Percentiles rank a stretch among this genome's conserved stretches.
Evolutionary conservation across 2,113 vertebrate genomes (phyloP).

Genomic region (Protobothrops flavoviridis): DNA sequence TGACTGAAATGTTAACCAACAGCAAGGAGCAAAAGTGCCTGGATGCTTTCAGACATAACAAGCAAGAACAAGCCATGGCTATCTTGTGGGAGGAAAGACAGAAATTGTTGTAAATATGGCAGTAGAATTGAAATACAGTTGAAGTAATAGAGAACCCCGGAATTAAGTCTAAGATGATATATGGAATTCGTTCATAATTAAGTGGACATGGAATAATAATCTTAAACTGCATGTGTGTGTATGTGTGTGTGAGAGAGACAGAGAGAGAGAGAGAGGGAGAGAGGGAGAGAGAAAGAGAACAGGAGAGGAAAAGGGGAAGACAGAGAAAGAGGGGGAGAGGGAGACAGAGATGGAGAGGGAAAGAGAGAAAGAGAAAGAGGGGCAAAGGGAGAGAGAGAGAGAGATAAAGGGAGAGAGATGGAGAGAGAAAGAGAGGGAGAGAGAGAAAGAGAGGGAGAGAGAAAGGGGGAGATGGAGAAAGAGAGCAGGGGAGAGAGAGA

Average conservation of each 20-base stretch:
- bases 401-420: too few species aligned
- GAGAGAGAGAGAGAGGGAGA: not conserved
- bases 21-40: slow-evolving; percentile 51
- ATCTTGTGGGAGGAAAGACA: slow-evolving; percentile 17
- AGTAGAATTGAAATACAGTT: slow-evolving; percentile 26
- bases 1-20: slow-evolving; percentile 53
- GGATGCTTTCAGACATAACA: slow-evolving; percentile 32
- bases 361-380: rapidly evolving
- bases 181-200: not conserved
- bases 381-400: too few species aligned
- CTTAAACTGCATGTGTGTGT: too few species aligned
- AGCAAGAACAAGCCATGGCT: slow-evolving; percentile 38
- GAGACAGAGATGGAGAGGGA: too few species aligned
- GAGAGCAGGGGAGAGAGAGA: too few species aligned
- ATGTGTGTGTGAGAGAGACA: not conserved
- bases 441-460: too few species aligned
- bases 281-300: not conserved
- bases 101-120: slow-evolving; percentile 4
- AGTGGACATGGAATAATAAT: not conserved
- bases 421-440: rapidly evolving
- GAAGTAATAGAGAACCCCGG: slow-evolving; percentile 1
- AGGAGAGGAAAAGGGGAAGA: too few species aligned
- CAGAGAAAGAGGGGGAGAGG: too few species aligned
- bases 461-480: too few species aligned
- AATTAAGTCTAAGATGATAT: not conserved